Evolutionary conservation across 2,797 vertebrate genomes (phyloP).

Genomic region (Danio tinwini): DNA sequence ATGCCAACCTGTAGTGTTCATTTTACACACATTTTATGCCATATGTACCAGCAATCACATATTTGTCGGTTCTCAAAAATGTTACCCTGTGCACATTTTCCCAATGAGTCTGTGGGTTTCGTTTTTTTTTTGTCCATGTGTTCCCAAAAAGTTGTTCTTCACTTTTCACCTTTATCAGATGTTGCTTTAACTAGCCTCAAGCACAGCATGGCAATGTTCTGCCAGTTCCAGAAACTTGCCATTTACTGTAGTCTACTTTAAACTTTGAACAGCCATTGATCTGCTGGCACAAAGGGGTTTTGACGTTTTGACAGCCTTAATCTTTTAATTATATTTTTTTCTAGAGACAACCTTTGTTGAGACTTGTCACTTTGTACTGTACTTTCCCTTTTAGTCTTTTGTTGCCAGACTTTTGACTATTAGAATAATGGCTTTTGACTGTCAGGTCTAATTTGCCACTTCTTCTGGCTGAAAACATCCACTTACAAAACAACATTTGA

Average conservation of each 20-base stretch:
- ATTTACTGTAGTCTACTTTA: background rate
- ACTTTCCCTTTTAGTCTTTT: background rate
- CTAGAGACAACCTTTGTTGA: background rate
- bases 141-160: no score
- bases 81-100: no score
- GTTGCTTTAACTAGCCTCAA: background rate
- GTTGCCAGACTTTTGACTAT: background rate
- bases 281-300: background rate
- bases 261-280: background rate
- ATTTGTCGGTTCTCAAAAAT: no score
- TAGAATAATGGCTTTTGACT: background rate
- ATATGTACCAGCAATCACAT: no score
- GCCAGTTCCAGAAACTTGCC: background rate
- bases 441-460: background rate
- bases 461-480: background rate
- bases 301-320: background rate
- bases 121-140: no score
- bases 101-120: no score
- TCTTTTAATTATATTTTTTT: background rate
- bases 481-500: background rate
- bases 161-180: background rate
- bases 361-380: background rate
- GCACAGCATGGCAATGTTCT: background rate
- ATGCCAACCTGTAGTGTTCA: no score
- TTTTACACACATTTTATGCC: no score